A percentile compares a stretch with the other conserved stretches of the same genome.
These are phyloP conservation scores for Brachionus angularis DNA, from an alignment of 1,140 invertebrate genomes.

Conservation along the genomic window DNA sequence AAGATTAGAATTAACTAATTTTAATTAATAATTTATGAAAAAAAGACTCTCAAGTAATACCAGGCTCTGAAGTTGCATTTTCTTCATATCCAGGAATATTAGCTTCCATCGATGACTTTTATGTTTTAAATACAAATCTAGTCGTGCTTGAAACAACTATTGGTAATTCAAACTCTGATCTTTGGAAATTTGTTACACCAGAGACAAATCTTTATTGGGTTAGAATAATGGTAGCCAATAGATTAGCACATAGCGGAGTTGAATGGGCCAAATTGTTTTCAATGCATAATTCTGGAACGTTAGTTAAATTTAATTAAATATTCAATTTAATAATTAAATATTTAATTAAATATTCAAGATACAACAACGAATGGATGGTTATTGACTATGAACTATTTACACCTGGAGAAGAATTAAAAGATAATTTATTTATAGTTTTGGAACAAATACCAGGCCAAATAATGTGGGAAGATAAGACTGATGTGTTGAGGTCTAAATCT, in stretches of 20 bases:
- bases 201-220: conserved; percentile 69
- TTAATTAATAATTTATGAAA: conserved; percentile 39
- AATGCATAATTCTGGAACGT: conserved; percentile 71
- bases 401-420: conserved; percentile 58
- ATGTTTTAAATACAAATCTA: conserved; percentile 46
- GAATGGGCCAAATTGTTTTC: conserved; percentile 67
- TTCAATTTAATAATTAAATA: background rate
- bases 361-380: conserved; percentile 82
- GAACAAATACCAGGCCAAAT: conserved; percentile 72
- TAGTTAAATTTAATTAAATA: conserved; percentile 46
- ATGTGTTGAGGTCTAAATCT: conserved; percentile 64
- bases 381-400: conserved; percentile 69
- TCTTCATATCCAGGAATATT: conserved; percentile 82
- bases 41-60: conserved; percentile 56
- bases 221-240: conserved; percentile 77
- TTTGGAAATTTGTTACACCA: conserved; percentile 64
- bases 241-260: conserved; percentile 67
- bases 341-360: conserved; percentile 55
- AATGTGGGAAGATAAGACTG: conserved; percentile 65
- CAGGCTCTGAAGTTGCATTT: conserved; percentile 69
- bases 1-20: too few relatives aligned
- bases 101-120: conserved; percentile 78
- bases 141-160: conserved; percentile 69
- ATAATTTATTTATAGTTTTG: conserved; percentile 68
- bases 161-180: conserved; percentile 65